Conservation (phyloP, 2,797 vertebrate genomes). For the Neopelma chrysocephalum region DNA sequence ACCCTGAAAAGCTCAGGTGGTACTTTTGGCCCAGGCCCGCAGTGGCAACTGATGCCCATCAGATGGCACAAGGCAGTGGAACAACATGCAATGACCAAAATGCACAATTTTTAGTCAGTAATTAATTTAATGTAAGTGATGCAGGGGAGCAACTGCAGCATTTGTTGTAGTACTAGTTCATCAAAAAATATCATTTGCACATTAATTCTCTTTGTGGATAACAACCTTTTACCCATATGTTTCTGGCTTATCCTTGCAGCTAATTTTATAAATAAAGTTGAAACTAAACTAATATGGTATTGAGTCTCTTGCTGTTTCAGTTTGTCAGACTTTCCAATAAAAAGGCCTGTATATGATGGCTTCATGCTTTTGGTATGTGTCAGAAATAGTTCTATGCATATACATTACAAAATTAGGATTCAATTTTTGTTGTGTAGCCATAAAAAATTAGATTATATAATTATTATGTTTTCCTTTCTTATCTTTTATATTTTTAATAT, state of each 20-base stretch:
- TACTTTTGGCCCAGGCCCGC: not conserved
- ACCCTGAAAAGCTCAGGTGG: rapidly evolving
- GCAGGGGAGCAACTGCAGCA: not conserved
- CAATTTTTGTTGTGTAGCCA: slow-evolving; percentile 60
- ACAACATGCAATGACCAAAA: not conserved
- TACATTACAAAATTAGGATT: slow-evolving; percentile 57
- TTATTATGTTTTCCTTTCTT: slow-evolving; percentile 57
- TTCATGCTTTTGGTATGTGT: slow-evolving; percentile 60
- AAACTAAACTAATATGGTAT: slow-evolving; percentile 4
- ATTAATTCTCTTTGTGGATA: not conserved
- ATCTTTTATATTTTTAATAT: slow-evolving; percentile 66
- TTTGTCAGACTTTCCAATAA: slow-evolving; percentile 54
- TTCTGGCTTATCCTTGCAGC: slow-evolving; percentile 39
- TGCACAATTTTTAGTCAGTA: not conserved
- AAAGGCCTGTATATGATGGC: not conserved
- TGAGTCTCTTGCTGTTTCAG: slow-evolving; percentile 32
- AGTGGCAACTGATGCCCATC: not conserved
- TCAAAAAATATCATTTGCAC: not conserved
- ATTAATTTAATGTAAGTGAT: not conserved
- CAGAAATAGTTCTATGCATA: slow-evolving; percentile 62
- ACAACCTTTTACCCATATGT: slow-evolving; percentile 36
- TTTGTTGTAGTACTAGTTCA: not conserved
- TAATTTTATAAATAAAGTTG: slow-evolving; percentile 54
- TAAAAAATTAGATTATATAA: slow-evolving; percentile 70
- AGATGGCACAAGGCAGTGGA: not conserved